Base-by-base conservation (phyloP, 2,797 vertebrate species). In the Pipistrellus pipistrellus region DNA sequence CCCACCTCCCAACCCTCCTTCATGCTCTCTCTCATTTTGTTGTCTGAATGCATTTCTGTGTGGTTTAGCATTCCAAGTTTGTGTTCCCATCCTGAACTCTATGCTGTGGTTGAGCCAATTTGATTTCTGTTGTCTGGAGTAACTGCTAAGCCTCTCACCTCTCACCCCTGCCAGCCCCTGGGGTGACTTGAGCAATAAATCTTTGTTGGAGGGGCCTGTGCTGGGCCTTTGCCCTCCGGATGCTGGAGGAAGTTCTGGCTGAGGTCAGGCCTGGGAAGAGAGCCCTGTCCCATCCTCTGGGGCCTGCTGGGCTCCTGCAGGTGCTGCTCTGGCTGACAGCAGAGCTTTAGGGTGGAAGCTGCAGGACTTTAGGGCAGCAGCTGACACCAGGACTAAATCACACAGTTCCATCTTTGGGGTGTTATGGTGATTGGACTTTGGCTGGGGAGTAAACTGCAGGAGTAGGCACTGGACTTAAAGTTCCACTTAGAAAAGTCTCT, bases 11-110 rank as follows among this genome's bases (percentile, higher is more conserved):
- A 41, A n/a, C 7, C 38, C 84, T 59, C 48, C 84, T 53, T 62
- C 75, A 4, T 18, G 21, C 13, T 86, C 81, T 55, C 75, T 97
- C 97, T 97, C 97, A 98, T 71, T 97, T 98, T 98, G 98, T 99
- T 96, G 94, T 98, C 99, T 98, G 98, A 99, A 99, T 99, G 99
- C 99, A 99, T 99, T 99, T 98, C 98, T 99, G 98, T 99, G 98
- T 99, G 99, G 99, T 98, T 97, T 98, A 98, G 98, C 99, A 98
- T 98, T 96, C 92, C 0, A 1, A 97, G 87, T 98, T 96, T 95
- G 93, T 97, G 97, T 98, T 96, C 46, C 80, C 97, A 97, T 94
- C 97, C 93, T 91, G 93, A 95, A 91, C 81, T 72, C 93, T 97
- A 88, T 87, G 96, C 94, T 96, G 51, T 51, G 0, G 90, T 97